Percentiles rank a stretch among this genome's conserved stretches.
Conservation (phyloP, 1,140 invertebrate species). For the Drosophila navojoa region DNA sequence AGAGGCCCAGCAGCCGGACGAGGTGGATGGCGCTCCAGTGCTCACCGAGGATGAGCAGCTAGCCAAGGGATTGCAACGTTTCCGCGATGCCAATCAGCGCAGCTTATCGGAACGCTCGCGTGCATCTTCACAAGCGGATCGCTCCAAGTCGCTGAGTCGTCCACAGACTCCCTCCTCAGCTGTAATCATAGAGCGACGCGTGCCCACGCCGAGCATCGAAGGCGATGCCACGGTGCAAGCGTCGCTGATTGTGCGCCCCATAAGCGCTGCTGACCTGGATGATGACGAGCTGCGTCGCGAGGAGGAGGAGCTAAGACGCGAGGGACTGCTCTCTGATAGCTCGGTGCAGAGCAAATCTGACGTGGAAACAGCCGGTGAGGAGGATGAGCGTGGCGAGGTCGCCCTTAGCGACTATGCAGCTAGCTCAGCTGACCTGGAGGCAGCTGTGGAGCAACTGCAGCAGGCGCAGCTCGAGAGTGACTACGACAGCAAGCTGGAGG, state of each 20-base stretch:
- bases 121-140: slow-evolving; percentile 84
- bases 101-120: slow-evolving; percentile 85
- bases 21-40: slow-evolving; percentile 49
- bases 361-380: slow-evolving; percentile 66
- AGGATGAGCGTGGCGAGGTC: slow-evolving; percentile 53
- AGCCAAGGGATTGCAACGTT: slow-evolving; percentile 80
- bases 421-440: slow-evolving; percentile 71
- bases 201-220: slow-evolving; percentile 85
- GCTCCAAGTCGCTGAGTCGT: slow-evolving; percentile 85
- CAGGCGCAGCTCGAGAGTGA: slow-evolving; percentile 68
- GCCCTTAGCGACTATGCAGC: slow-evolving; percentile 70
- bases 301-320: slow-evolving; percentile 72
- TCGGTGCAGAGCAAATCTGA: slow-evolving; percentile 85
- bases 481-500: slow-evolving; percentile 68
- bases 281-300: slow-evolving; percentile 70
- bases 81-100: slow-evolving; percentile 85
- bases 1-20: slow-evolving; percentile 52
- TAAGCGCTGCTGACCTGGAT: slow-evolving; percentile 78
- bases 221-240: slow-evolving; percentile 85
- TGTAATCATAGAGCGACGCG: slow-evolving; percentile 86
- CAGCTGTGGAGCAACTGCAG: slow-evolving; percentile 61
- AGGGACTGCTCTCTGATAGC: slow-evolving; percentile 80
- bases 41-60: slow-evolving; percentile 82
- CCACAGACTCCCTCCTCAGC: slow-evolving; percentile 86
- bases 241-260: slow-evolving; percentile 85